Percentiles rank a stretch among this genome's conserved stretches.
These are phyloP conservation scores for Pelmatolapia mariae DNA, from an alignment of 2,113 vertebrate species.

Conservation along the genomic window DNA sequence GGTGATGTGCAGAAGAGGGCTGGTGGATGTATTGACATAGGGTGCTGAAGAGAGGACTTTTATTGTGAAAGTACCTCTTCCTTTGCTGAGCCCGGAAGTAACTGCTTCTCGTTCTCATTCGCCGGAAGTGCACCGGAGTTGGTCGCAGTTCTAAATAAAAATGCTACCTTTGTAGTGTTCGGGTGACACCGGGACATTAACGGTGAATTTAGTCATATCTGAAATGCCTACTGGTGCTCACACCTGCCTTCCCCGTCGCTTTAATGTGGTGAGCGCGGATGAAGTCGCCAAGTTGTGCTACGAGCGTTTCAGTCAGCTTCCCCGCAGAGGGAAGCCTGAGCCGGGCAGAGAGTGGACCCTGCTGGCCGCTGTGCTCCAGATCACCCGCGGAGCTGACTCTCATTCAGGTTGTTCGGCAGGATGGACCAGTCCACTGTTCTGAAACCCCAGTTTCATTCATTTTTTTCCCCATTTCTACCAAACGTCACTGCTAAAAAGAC, in stretches of 20 bases:
- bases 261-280: slow-evolving; percentile 74
- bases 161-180: fast-evolving
- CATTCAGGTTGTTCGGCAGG: slow-evolving; percentile 20
- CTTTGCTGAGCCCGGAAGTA: slow-evolving; percentile 22
- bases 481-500: not conserved
- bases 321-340: slow-evolving; percentile 85
- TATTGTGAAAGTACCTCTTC: slow-evolving; percentile 12
- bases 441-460: fast-evolving
- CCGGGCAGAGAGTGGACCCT: slow-evolving; percentile 84
- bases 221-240: not conserved
- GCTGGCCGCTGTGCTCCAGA: slow-evolving; percentile 79
- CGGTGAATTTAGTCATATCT: not conserved
- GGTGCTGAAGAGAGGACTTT: not conserved
- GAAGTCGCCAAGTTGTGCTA: slow-evolving; percentile 82
- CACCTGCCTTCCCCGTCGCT: not conserved
- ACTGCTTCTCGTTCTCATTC: not conserved
- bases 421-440: not conserved
- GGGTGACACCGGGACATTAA: not conserved
- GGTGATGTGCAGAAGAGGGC: not conserved
- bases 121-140: not conserved
- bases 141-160: not conserved
- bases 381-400: not conserved
- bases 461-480: not conserved
- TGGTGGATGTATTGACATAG: not conserved
- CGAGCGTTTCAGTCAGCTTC: slow-evolving; percentile 75